Evolutionary conservation across 2,113 vertebrate genomes (phyloP), one percentile per base, ranked within the genome.

Genomic region (Limanda limanda): DNA sequence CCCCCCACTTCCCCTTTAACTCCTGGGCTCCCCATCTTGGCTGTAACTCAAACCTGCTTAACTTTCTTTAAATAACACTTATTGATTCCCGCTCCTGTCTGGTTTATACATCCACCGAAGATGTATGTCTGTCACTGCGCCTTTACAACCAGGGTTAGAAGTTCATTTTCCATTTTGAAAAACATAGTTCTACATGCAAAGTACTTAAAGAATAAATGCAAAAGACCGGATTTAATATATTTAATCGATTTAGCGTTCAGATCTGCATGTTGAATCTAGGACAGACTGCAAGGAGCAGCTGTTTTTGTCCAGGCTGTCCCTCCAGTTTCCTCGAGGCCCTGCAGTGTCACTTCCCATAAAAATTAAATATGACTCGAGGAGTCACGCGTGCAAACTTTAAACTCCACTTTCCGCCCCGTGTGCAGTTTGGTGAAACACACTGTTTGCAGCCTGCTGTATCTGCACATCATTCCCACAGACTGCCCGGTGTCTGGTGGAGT

Each of bases 21-120:
- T 89, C 83, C 24, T 48, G 61, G 79, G 78, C 67, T 78, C 75
- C 82, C 79, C 82, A 84, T 78, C 56, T 90, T 86, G 82, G 82
- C 81, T 75, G 52, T 80, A 89, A 87, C 81, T 78, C 84, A 86
- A 87, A 89, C 78, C 74, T 79, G 78, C 74, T 70, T 86, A 35
- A 51, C 74, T 31, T 76, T 86, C 76, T 81, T 83, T 66, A 86
- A 91, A 91, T 83, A 76, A 86, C 74, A 70, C 70, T 86, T 88
- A 88, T 78, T 79, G 81, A 83, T 81, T 81, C 57, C 68, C 48
- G 40, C 76, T 83, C 5, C 35, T 8, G n/a, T 65, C 27, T n/a
- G 20, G 27, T 60, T 24, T 5, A 25, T 51, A 54, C 66, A 64
- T 72, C 64, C 12, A 9, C 9, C 64, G 51, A 62, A 35, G 62